phyloP scores from a whole-genome alignment of 23 tunicate genomes.

The Phallusia fumigata region DNA sequence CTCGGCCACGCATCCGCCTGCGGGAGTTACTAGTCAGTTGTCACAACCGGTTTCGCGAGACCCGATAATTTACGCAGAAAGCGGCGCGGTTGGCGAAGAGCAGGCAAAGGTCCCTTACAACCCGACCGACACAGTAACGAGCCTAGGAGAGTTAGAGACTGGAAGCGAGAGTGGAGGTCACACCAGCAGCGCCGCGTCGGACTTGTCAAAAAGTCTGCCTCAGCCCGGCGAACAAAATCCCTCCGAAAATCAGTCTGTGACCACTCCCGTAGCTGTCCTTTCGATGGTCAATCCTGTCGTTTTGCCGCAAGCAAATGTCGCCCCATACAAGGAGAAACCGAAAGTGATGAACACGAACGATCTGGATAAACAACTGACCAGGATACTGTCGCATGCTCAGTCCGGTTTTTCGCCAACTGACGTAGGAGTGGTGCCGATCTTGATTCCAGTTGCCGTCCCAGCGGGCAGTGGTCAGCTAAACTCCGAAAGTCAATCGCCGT shows the following conservation, averaged over 20 bases:
- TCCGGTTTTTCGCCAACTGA: slow-evolving; percentile 1
- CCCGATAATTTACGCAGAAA: neutral
- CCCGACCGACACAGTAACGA: slow-evolving; percentile 1
- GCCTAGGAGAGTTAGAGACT: slow-evolving; percentile 26
- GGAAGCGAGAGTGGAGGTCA: slow-evolving; percentile 25
- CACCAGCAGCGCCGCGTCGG: neutral
- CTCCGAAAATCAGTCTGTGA: slow-evolving; percentile 6
- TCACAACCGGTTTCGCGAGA: neutral
- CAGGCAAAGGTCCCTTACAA: neutral
- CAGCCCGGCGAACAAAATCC: neutral
- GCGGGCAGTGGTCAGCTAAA: neutral
- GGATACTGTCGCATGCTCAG: slow-evolving; percentile 73
- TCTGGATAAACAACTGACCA: slow-evolving; percentile 81
- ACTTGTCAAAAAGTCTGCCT: neutral
- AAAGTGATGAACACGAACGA: slow-evolving; percentile 44
- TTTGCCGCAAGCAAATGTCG: neutral
- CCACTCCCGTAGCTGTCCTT: neutral
- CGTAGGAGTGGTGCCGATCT: slow-evolving; percentile 19
- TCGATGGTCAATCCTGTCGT: neutral
- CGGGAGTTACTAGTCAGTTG: neutral
- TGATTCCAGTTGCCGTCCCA: slow-evolving; percentile 43
- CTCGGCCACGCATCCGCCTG: neutral
- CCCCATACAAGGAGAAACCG: neutral
- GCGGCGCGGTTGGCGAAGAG: neutral
- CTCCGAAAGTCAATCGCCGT: neutral